Base-by-base conservation (phyloP, 2,797 vertebrate species). In the Catharus ustulatus region DNA sequence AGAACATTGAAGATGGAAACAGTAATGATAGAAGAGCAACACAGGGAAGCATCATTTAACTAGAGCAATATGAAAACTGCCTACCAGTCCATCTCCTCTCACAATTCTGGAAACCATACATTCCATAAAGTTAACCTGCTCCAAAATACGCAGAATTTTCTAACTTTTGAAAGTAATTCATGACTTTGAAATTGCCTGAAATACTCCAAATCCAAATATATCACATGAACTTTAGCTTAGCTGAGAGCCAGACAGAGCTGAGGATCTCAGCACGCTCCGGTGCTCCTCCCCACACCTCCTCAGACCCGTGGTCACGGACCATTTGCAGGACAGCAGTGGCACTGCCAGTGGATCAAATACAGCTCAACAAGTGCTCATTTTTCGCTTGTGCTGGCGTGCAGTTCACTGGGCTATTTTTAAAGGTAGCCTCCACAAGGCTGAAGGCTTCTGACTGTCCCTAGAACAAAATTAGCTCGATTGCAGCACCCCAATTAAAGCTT, bases 231-330 rank as follows among this genome's bases (percentile, higher is more conserved):
- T 49, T 61, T 6, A 54, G 36, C 52, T 61, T 17, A 62, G 34
- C 51, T 17, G 12, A 66, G 43, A 73, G 51, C 29, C 4, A 1
- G 42, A 29, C 4, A 19, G 62, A 84, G 23, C 20, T 2, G 9
- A 59, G 43, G 59, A 62, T 6, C 4, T 9, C 67, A 29, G 45
- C 27, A 52, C 0, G 0, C 29, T 36, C 10, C 49, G 51, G 49
- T 0, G 1, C n/a, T 81, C 36, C 64, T 20, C 42, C 3, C 48
- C n/a, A 51, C 29, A 67, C 21, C 38, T 67, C 80, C 69, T 61
- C 49, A 13, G 13, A 15, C 34, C 23, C 0, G 0, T 1, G 8
- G 48, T 27, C 64, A 64, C 0, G 0, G n/a, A 29, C 21, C 0
- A 4, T 57, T 58, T 3, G 1, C 3, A 17, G n/a, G 36, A 69